Evolutionary conservation across 1,140 invertebrate species (phyloP).

Genomic region (Nephotettix cincticeps): DNA sequence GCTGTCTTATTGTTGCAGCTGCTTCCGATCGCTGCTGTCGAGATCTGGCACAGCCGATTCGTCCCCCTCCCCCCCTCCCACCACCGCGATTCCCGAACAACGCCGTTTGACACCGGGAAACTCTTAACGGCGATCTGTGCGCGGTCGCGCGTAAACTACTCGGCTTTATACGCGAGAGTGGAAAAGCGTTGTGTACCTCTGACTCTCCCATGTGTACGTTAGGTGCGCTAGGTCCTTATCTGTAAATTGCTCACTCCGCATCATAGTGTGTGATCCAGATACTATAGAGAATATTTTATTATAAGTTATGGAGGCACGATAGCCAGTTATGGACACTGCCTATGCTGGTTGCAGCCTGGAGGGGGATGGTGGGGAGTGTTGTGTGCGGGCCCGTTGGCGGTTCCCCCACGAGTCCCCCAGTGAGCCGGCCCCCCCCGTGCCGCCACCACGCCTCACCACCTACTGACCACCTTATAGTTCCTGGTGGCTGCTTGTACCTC

Average conservation of each 20-base stretch:
- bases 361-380: conserved; percentile 26
- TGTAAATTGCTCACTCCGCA: conserved; percentile 40
- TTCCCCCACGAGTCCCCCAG: conserved; percentile 38
- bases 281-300: conserved; percentile 20
- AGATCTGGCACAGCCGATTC: conserved; percentile 53
- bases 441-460: background rate
- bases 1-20: conserved; percentile 52
- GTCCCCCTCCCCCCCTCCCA: conserved; percentile 64
- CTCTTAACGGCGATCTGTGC: conserved; percentile 47
- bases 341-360: conserved; percentile 33
- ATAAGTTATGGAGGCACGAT: conserved; percentile 10
- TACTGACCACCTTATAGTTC: background rate
- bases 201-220: conserved; percentile 34
- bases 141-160: conserved; percentile 45
- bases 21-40: conserved; percentile 63
- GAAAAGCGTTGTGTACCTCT: conserved; percentile 57
- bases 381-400: conserved; percentile 40
- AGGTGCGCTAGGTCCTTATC: conserved; percentile 31
- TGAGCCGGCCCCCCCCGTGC: conserved; percentile 1
- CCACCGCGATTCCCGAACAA: conserved; percentile 64
- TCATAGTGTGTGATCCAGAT: conserved; percentile 12
- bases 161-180: conserved; percentile 53
- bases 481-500: background rate
- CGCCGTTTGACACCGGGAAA: conserved; percentile 69
- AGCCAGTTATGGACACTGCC: background rate